phyloP scores from a whole-genome alignment of 2,888 invertebrate species.

The Ectemnius lituratus region DNA sequence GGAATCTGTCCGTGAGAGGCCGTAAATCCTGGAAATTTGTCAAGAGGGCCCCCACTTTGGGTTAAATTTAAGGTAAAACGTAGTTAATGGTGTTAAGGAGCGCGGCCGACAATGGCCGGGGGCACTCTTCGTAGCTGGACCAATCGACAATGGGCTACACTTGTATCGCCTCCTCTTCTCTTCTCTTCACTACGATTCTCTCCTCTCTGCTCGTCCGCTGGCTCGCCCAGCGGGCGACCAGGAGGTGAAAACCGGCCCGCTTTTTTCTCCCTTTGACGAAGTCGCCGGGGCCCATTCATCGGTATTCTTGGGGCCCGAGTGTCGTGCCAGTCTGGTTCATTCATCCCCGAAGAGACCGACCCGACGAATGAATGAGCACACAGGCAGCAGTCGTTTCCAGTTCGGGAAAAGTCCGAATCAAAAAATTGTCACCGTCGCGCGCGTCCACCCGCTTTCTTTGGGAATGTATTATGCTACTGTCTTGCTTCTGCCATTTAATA shows the following conservation, averaged over 20 bases:
- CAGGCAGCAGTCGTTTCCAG: background rate
- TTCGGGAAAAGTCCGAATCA: constrained; percentile 51
- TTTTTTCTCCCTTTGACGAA: constrained; percentile 37
- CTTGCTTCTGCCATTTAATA: no score
- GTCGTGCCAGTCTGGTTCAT: constrained; percentile 42
- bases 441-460: constrained; percentile 30
- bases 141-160: constrained; percentile 71
- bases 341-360: constrained; percentile 26
- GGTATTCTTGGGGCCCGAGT: constrained; percentile 21
- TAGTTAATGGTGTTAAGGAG: constrained; percentile 76
- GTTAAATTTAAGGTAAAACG: constrained; percentile 76
- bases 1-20: constrained; percentile 59
- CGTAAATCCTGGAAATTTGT: constrained; percentile 74
- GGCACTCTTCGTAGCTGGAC: constrained; percentile 63
- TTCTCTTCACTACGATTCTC: no score
- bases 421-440: constrained; percentile 50
- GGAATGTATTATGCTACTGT: constrained; percentile 12
- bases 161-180: constrained; percentile 66
- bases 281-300: constrained; percentile 46
- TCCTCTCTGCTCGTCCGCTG: no score
- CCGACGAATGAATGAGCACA: constrained; percentile 42
- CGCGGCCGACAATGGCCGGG: constrained; percentile 63
- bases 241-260: constrained; percentile 57
- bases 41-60: constrained; percentile 74
- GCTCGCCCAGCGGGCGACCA: constrained; percentile 51